Percentiles rank a stretch among this genome's conserved stretches.
phyloP scores from a whole-genome alignment of 2,113 vertebrate species.

The Lasiurus borealis region DNA sequence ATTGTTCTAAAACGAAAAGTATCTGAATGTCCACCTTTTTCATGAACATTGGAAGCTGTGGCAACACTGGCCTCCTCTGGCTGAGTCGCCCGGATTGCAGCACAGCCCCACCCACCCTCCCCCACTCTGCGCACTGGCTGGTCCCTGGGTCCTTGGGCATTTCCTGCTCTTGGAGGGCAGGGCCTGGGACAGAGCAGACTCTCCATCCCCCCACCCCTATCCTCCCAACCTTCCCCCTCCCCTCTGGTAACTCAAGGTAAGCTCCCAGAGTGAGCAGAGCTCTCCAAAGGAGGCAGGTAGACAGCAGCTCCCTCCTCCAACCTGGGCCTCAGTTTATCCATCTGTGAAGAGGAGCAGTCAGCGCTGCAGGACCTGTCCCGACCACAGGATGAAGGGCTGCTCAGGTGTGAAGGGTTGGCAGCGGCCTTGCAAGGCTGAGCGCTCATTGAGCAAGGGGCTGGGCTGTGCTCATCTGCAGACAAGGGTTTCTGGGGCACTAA shows the following conservation, averaged over 20 bases:
- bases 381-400: neutral
- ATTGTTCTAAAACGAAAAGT: neutral
- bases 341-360: neutral
- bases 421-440: accelerated
- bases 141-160: neutral
- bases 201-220: neutral
- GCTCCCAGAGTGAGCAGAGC: neutral
- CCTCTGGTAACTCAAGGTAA: neutral
- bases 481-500: neutral
- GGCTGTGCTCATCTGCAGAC: neutral
- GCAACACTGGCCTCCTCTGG: neutral
- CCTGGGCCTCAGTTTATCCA: neutral
- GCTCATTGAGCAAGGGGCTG: accelerated
- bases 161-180: neutral
- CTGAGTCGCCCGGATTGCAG: neutral
- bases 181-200: neutral
- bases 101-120: accelerated
- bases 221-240: no score
- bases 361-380: neutral
- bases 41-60: neutral
- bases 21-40: neutral
- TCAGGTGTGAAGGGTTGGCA: accelerated
- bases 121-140: neutral
- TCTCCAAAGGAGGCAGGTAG: neutral
- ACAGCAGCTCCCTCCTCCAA: neutral